phyloP scores from a whole-genome alignment of 2,113 vertebrate genomes.

The Mesembrinibis cayennensis region DNA sequence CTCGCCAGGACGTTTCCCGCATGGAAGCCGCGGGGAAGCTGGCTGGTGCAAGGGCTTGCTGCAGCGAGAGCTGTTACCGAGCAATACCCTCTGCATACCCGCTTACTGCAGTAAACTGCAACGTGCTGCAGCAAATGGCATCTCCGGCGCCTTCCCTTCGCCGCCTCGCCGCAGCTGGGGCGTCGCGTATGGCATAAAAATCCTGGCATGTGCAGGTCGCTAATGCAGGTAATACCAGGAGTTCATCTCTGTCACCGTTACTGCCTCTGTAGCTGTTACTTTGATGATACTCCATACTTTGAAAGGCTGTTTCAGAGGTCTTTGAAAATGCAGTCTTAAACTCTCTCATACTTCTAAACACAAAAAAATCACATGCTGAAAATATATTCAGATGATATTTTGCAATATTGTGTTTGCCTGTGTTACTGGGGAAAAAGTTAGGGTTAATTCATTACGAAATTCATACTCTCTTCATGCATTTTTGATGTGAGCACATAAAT shows the following conservation, averaged over 20 bases:
- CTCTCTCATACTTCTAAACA: rapidly evolving
- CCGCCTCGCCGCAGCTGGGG: background rate
- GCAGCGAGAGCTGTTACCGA: background rate
- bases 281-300: rapidly evolving
- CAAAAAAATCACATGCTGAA: background rate
- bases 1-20: background rate
- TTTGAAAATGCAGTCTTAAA: background rate
- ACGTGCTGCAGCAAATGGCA: background rate
- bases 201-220: rapidly evolving
- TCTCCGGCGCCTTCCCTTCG: background rate
- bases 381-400: background rate
- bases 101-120: background rate
- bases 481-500: background rate
- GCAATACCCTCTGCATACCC: rapidly evolving
- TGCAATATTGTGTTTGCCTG: background rate
- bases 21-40: background rate
- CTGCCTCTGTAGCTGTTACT: background rate
- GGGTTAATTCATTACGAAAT: background rate
- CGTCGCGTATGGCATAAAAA: rapidly evolving
- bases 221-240: rapidly evolving
- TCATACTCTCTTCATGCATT: rapidly evolving
- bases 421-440: background rate
- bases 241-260: rapidly evolving
- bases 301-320: background rate
- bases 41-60: background rate